Percentiles rank a stretch among this genome's conserved stretches.
Evolutionary conservation across 2,797 vertebrate species (phyloP).

Genomic region (Aplochiton taeniatus): DNA sequence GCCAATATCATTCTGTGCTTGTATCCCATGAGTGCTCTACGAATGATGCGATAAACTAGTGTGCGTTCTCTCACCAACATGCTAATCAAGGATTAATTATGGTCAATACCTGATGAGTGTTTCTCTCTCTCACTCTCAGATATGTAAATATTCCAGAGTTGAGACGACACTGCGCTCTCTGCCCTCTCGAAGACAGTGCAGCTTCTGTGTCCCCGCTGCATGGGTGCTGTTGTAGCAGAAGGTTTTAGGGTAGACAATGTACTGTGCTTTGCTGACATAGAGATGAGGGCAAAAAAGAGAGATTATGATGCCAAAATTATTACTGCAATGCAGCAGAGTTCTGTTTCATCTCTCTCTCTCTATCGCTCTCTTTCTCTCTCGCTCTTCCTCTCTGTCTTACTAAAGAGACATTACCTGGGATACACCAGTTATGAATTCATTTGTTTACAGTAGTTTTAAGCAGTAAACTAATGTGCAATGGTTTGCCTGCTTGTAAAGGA

Average conservation of each 20-base stretch:
- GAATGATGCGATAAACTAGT: slow-evolving; percentile 70
- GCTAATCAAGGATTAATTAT: slow-evolving; percentile 73
- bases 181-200: slow-evolving; percentile 1
- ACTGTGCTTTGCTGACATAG: background rate
- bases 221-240: background rate
- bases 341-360: slow-evolving; percentile 5
- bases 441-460: no score
- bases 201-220: background rate
- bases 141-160: slow-evolving; percentile 66
- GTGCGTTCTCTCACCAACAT: slow-evolving; percentile 68
- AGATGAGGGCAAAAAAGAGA: slow-evolving; percentile 8
- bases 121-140: slow-evolving; percentile 59
- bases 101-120: slow-evolving; percentile 64
- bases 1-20: background rate
- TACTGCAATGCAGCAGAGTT: slow-evolving; percentile 28
- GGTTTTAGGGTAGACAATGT: background rate
- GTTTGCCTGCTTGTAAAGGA: no score
- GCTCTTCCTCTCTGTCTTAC: background rate
- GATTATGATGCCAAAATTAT: slow-evolving; percentile 26
- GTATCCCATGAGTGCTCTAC: slow-evolving; percentile 25
- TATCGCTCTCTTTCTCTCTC: background rate
- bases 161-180: slow-evolving; percentile 50
- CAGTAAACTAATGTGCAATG: no score
- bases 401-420: background rate
- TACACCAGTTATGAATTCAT: background rate